A percentile compares a stretch with the other conserved stretches of the same genome.
phyloP scores from a whole-genome alignment of 2,888 invertebrate genomes.

The Thera obeliscata region DNA sequence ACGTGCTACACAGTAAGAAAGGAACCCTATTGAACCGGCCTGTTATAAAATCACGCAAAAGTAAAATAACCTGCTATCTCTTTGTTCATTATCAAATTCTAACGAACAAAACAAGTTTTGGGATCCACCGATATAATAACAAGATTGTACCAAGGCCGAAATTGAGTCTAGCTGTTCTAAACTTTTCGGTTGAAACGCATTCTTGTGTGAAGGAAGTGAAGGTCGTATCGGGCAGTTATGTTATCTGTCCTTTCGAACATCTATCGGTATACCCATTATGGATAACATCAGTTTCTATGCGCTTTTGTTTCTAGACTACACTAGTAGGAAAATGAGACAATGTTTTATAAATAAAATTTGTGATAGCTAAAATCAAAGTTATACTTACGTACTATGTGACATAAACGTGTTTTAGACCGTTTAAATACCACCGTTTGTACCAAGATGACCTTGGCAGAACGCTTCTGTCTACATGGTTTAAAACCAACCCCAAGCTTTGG shows the following conservation, averaged over 20 bases:
- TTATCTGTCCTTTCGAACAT: constrained; percentile 44
- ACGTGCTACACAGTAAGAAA: too few relatives aligned
- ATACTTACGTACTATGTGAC: neutral
- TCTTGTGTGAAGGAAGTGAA: constrained; percentile 51
- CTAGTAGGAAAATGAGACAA: neutral
- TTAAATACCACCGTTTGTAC: too few relatives aligned
- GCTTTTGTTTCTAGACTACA: constrained; percentile 15
- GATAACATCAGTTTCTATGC: constrained; percentile 43
- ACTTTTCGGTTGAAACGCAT: constrained; percentile 30
- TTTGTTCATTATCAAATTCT: constrained; percentile 7
- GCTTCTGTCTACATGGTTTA: too few relatives aligned
- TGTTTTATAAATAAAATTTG: neutral
- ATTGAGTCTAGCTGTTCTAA: constrained; percentile 5
- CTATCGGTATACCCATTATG: constrained; percentile 44
- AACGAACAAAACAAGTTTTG: constrained; percentile 8
- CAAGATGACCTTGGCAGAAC: too few relatives aligned
- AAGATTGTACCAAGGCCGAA: constrained; percentile 2
- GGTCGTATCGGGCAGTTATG: constrained; percentile 54
- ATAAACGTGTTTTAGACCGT: too few relatives aligned
- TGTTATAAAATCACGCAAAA: too few relatives aligned
- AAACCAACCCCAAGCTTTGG: too few relatives aligned
- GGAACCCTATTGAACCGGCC: too few relatives aligned
- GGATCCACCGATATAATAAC: neutral
- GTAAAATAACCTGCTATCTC: neutral
- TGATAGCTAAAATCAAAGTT: neutral